phyloP scores from a whole-genome alignment of 2,113 vertebrate genomes.

The Tyrannus savana region DNA sequence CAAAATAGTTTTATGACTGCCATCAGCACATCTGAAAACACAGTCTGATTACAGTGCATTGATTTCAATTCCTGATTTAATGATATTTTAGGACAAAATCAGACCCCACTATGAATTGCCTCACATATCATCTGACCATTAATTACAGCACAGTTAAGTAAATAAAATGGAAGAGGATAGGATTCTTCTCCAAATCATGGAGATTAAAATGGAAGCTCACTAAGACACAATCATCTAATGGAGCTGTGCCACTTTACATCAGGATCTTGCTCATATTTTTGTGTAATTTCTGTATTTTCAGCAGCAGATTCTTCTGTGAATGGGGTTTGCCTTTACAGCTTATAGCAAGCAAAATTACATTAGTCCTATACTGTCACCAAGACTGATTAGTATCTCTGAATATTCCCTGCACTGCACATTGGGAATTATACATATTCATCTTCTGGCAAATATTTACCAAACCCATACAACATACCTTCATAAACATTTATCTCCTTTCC shows the following conservation, averaged over 20 bases:
- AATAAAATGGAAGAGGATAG: neutral
- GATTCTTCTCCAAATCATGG: neutral
- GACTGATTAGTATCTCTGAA: slow-evolving; percentile 9
- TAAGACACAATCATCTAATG: neutral
- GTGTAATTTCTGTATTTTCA: neutral
- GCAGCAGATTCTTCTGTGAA: neutral
- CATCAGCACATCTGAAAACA: neutral
- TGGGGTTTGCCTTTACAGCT: neutral
- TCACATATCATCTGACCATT: neutral
- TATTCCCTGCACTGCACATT: neutral
- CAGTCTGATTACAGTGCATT: neutral
- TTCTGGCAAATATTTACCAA: slow-evolving; percentile 66
- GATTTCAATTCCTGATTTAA: neutral
- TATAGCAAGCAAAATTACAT: neutral
- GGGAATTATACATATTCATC: neutral
- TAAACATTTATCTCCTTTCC: slow-evolving; percentile 40
- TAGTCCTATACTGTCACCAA: neutral
- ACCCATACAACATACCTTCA: neutral
- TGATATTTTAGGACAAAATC: neutral
- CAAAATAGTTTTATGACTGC: neutral
- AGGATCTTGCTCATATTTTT: neutral
- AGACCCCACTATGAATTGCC: neutral
- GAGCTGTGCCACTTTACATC: neutral
- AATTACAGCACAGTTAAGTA: neutral
- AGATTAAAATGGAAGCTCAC: neutral